Evolutionary conservation across 2,888 invertebrate species (phyloP).

Genomic region (Erynnis tages): DNA sequence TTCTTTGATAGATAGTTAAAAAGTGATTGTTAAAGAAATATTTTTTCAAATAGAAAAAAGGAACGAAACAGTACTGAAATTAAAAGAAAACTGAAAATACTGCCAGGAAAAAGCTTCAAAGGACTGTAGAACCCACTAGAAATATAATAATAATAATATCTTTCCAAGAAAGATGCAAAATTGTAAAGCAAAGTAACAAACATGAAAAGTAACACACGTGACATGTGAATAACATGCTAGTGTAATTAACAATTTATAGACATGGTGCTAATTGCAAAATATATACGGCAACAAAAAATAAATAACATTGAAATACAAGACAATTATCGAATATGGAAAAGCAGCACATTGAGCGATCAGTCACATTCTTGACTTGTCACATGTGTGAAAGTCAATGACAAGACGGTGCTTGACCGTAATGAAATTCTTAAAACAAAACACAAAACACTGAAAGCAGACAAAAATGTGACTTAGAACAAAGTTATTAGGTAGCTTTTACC

Average conservation of each 20-base stretch:
- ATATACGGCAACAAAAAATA: neutral
- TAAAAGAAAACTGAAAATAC: no score
- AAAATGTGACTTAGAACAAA: constrained; percentile 19
- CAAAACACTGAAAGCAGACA: constrained; percentile 11
- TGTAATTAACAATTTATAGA: constrained; percentile 2
- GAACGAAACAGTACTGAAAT: no score
- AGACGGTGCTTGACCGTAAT: constrained; percentile 13
- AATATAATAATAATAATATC: neutral
- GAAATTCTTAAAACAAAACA: constrained; percentile 28
- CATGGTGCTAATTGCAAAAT: neutral
- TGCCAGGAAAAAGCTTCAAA: no score
- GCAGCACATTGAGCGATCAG: constrained; percentile 16
- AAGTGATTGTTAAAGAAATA: no score
- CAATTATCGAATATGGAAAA: constrained; percentile 1
- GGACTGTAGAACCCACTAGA: no score
- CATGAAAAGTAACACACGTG: neutral
- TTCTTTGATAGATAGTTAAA: no score
- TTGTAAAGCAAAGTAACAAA: neutral
- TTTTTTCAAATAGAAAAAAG: no score
- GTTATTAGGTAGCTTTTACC: constrained; percentile 45
- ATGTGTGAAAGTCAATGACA: constrained; percentile 26
- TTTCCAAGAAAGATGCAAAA: neutral
- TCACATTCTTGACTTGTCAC: constrained; percentile 18
- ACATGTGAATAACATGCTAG: neutral
- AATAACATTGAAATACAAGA: neutral